Evolutionary conservation across 2,797 vertebrate genomes (phyloP), one percentile per base, ranked within the genome.

Genomic region (Betta splendens): DNA sequence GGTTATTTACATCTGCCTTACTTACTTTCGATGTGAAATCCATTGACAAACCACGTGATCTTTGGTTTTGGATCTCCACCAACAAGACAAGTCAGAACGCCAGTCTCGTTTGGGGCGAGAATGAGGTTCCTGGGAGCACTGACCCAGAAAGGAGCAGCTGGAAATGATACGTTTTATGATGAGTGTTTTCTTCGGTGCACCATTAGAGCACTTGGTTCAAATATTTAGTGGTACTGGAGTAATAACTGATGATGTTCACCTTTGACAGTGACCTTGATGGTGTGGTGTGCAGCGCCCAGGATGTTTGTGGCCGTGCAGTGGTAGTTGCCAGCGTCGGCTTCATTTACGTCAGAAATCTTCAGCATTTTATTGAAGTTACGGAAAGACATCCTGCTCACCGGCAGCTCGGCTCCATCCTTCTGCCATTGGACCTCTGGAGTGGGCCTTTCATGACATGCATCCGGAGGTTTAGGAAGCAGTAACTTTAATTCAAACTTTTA

Each of bases 81-180:
- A 35, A 93, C 95, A 77, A 93, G 91, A 85, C 97, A 99, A 40
- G 91, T 94, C 69, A 99, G 80, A 28, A 89, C 90, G 9, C 95
- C 96, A 2, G 93, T 92, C 85, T 99, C 96, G 81, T 95, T 95
- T 3, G 97, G 96, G 48, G 96, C 97, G 17, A 99, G 87, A 55
- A 99, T 94, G 67, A 98, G 91, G 77, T 98, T 98, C 71, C 91
- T 92, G 53, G 97, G 97, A 44, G 92, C 90, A 33, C 92, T 93
- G 83, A 98, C 92, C 97, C 97, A 99, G 85, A 96, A 98, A 2
- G 97, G 97, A 69, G 96, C 93, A 69, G 97, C 97, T 99, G 76
- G 16, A 49, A 12, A 47, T 9, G n/a, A n/a, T n/a, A n/a, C n/a
- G n/a, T n/a, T n/a, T n/a, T n/a, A n/a, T n/a, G n/a, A n/a, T n/a